phyloP scores from a whole-genome alignment of 2,888 invertebrate species.

The Anticlea derivata region DNA sequence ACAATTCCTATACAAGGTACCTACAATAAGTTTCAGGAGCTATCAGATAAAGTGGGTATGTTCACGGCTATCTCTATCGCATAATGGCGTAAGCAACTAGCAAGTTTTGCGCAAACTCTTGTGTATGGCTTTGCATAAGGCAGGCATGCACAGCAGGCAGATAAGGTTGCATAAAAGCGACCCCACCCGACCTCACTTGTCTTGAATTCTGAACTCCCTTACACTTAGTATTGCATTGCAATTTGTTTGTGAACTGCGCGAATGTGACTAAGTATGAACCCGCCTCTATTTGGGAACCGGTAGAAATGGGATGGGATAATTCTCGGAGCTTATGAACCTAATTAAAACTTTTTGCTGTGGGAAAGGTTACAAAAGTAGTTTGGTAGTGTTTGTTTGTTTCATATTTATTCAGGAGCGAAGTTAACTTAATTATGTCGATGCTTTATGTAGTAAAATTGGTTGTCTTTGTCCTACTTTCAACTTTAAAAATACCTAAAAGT shows the following conservation, averaged over 20 bases:
- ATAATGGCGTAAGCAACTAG: slow-evolving; percentile 21
- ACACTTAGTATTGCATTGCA: slow-evolving; percentile 14
- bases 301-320: slow-evolving; percentile 12
- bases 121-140: slow-evolving; percentile 38
- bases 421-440: neutral
- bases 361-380: slow-evolving; percentile 6
- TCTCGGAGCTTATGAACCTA: slow-evolving; percentile 9
- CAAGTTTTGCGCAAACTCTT: slow-evolving; percentile 39
- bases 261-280: slow-evolving; percentile 5
- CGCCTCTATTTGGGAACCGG: slow-evolving; percentile 5
- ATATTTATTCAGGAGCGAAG: slow-evolving; percentile 1
- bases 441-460: neutral
- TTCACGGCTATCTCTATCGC: slow-evolving; percentile 6
- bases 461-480: neutral
- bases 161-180: slow-evolving; percentile 48
- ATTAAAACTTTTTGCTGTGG: slow-evolving; percentile 13
- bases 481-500: neutral
- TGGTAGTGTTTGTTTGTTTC: slow-evolving; percentile 1
- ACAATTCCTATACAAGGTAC: neutral
- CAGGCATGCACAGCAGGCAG: slow-evolving; percentile 42
- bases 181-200: slow-evolving; percentile 42
- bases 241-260: slow-evolving; percentile 8
- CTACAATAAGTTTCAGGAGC: slow-evolving; percentile 11
- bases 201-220: slow-evolving; percentile 45
- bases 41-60: slow-evolving; percentile 14